Evolutionary conservation across 1,140 invertebrate genomes (phyloP).

Genomic region (Trichonephila clavata): DNA sequence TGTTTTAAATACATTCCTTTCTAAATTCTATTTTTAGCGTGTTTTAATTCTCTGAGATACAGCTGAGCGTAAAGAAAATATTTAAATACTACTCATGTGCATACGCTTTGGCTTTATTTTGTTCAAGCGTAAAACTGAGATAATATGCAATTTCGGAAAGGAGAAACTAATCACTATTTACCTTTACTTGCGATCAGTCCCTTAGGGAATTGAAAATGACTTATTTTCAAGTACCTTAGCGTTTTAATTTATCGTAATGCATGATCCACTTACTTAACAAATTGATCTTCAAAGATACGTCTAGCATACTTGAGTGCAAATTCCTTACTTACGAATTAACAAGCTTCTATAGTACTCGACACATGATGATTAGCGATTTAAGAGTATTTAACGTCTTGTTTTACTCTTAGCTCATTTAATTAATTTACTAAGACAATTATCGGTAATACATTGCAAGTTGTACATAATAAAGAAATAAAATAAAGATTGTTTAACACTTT

Average conservation of each 20-base stretch:
- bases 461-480: background rate
- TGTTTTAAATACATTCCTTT: too few relatives aligned
- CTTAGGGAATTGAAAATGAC: background rate
- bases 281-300: background rate
- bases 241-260: background rate
- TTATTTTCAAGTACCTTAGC: background rate
- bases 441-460: background rate
- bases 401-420: background rate
- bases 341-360: background rate
- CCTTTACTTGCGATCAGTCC: background rate
- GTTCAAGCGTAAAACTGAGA: background rate
- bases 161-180: background rate
- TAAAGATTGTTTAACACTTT: too few relatives aligned
- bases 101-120: background rate
- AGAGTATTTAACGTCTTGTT: background rate
- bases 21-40: too few relatives aligned
- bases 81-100: background rate
- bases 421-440: background rate
- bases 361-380: background rate
- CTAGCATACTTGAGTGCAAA: background rate
- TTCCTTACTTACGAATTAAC: slow-evolving; percentile 4
- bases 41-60: too few relatives aligned
- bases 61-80: background rate
- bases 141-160: background rate
- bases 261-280: background rate